Evolutionary conservation across 1,140 invertebrate species (phyloP).

Genomic region (Augochlora pura): DNA sequence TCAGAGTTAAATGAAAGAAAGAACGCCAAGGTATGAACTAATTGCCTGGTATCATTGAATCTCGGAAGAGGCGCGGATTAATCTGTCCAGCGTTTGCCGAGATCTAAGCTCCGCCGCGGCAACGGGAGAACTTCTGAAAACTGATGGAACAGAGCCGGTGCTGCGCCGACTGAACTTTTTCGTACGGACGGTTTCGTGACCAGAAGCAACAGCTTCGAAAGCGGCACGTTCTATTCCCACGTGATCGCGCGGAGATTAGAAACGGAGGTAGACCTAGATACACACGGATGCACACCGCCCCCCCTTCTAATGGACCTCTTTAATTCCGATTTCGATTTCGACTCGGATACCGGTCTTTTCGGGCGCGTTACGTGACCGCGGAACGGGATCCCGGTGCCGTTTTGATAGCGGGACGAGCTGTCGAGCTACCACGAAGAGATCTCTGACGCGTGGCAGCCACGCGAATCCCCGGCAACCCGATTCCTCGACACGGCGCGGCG

Average conservation of each 20-base stretch:
- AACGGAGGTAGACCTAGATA: too few relatives aligned
- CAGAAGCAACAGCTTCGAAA: constrained; percentile 20
- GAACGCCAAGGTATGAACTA: too few relatives aligned
- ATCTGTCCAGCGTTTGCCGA: too few relatives aligned
- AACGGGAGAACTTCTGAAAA: background rate
- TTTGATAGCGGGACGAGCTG: constrained; percentile 3
- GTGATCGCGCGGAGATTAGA: constrained; percentile 10
- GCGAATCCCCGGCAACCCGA: constrained; percentile 43
- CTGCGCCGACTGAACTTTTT: background rate
- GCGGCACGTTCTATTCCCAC: constrained; percentile 27
- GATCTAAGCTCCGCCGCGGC: too few relatives aligned
- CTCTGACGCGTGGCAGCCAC: constrained; percentile 56
- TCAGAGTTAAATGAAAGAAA: too few relatives aligned
- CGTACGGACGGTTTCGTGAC: constrained; percentile 25
- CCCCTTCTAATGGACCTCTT: background rate
- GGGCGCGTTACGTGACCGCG: constrained; percentile 39
- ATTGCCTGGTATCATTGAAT: too few relatives aligned
- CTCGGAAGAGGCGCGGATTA: too few relatives aligned
- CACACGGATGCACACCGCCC: too few relatives aligned
- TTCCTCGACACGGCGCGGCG: constrained; percentile 8
- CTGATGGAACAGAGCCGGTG: background rate
- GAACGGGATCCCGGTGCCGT: constrained; percentile 29
- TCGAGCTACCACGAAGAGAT: constrained; percentile 18
- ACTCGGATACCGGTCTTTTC: background rate
- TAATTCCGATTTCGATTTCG: constrained; percentile 26